A percentile compares a stretch with the other conserved stretches of the same genome.
These are phyloP conservation scores for Xenopus tropicalis DNA, from an alignment of 2,113 vertebrate genomes.

Conservation along the genomic window DNA sequence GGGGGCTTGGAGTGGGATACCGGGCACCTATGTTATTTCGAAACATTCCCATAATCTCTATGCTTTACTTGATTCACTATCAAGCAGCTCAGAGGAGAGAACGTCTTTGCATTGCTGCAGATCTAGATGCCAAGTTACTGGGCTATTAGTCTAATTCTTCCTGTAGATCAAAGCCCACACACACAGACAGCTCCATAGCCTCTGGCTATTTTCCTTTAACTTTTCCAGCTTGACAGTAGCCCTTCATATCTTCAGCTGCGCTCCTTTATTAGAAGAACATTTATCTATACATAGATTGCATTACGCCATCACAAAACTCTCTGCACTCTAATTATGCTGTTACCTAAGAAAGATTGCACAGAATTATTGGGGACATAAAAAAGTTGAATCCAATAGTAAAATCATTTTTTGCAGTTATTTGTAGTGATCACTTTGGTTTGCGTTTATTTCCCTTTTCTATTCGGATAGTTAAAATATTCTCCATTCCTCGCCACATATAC, in stretches of 20 bases:
- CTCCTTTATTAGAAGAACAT: conserved; percentile 83
- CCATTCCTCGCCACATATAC: conserved; percentile 28
- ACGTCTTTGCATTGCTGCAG: conserved; percentile 63
- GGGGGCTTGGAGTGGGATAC: no score
- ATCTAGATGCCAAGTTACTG: conserved; percentile 55
- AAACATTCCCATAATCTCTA: no score
- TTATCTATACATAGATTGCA: conserved; percentile 50
- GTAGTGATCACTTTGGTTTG: conserved; percentile 54
- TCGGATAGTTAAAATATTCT: conserved; percentile 53
- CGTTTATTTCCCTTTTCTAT: conserved; percentile 64
- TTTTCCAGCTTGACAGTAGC: conserved; percentile 72
- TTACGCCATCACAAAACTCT: conserved; percentile 5
- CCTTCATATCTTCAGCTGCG: conserved; percentile 71
- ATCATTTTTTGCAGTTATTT: conserved; percentile 30
- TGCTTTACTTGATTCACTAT: no score
- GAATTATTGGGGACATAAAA: background rate
- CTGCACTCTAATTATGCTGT: conserved; percentile 46
- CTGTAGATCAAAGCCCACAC: conserved; percentile 80
- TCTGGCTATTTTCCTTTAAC: conserved; percentile 80
- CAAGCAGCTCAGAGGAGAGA: conserved; percentile 10
- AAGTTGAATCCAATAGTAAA: background rate
- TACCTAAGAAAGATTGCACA: conserved; percentile 19
- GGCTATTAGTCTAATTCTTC: conserved; percentile 69
- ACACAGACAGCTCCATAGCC: conserved; percentile 78
- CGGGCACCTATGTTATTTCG: no score